These are phyloP conservation scores for Venustoraphidia nigricollis DNA, from an alignment of 2,888 invertebrate genomes.

Conservation along the genomic window DNA sequence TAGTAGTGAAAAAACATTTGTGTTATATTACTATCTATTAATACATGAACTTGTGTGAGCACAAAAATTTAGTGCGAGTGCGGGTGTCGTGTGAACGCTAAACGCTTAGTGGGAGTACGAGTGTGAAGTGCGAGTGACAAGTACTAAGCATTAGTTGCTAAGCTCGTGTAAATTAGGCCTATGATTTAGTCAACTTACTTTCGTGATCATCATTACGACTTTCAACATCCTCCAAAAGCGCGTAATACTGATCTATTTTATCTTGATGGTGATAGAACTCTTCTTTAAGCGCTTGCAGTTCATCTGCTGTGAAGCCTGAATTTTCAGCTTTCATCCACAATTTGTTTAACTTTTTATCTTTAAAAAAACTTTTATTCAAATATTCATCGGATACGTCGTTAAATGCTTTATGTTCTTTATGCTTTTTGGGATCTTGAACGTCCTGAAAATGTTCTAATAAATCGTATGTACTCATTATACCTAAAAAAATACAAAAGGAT, in stretches of 20 bases:
- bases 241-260: conserved; percentile 81
- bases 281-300: conserved; percentile 66
- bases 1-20: too few relatives aligned
- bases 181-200: conserved; percentile 33
- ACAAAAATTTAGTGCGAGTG: too few relatives aligned
- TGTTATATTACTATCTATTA: too few relatives aligned
- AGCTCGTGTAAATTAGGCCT: too few relatives aligned
- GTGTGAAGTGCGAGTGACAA: too few relatives aligned
- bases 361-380: conserved; percentile 62
- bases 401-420: conserved; percentile 35
- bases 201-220: conserved; percentile 38
- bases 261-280: conserved; percentile 87
- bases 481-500: too few relatives aligned
- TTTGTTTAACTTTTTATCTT: conserved; percentile 78
- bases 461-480: conserved; percentile 66
- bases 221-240: conserved; percentile 56
- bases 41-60: too few relatives aligned
- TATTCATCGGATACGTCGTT: conserved; percentile 39
- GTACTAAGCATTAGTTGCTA: too few relatives aligned
- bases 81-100: too few relatives aligned
- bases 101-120: too few relatives aligned
- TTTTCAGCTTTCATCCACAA: conserved; percentile 81
- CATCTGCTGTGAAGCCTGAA: conserved; percentile 74
- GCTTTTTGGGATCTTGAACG: conserved; percentile 38
- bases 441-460: conserved; percentile 67